Evolutionary conservation across 2,797 vertebrate species (phyloP), one percentile per base, ranked within the genome.

Genomic region (Mus caroli): DNA sequence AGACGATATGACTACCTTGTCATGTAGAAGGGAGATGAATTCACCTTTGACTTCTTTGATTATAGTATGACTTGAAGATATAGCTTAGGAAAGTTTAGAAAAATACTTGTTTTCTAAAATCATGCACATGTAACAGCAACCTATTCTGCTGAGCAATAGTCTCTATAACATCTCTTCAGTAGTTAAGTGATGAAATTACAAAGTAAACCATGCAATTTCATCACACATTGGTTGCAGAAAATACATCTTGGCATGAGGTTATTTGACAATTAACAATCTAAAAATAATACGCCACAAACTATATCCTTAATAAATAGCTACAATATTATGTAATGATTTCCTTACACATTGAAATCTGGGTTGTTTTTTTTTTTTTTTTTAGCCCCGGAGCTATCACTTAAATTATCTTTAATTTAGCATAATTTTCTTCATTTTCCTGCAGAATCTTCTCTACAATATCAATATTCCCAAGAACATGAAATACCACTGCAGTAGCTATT

Each of bases 401-500:
- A 90, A 94, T 28, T 2, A 89, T 93, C 73, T 95, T 96, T 77
- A 85, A 83, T 88, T 86, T 95, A 89, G 46, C 43, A 86, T 67
- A 50, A 50, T 95, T 97, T 97, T 93, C 78, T 92, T 92, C 37
- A 24, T 56, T 95, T 80, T 96, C 92, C 95, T 96, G 79, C 87
- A 95, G 85, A 96, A 34, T 76, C 20, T 58, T 97, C 90, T 92
- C 54, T 67, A 96, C 97, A 94, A 69, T 78, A 26, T 22, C 8
- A 92, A 91, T 96, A 92, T 79, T 97, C 95, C n/a, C 75, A 86
- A 95, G 80, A 86, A 96, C 91, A 94, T 19, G 94, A 96, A 96
- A 93, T 60, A 95, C 85, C 95, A 84, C 91, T 96, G 56, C 67
- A 94, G 77, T 91, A 98, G 92, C 91, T 97, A 94, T 97, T 98